phyloP scores from a whole-genome alignment of 2,113 vertebrate species.

The Steatornis caripensis region DNA sequence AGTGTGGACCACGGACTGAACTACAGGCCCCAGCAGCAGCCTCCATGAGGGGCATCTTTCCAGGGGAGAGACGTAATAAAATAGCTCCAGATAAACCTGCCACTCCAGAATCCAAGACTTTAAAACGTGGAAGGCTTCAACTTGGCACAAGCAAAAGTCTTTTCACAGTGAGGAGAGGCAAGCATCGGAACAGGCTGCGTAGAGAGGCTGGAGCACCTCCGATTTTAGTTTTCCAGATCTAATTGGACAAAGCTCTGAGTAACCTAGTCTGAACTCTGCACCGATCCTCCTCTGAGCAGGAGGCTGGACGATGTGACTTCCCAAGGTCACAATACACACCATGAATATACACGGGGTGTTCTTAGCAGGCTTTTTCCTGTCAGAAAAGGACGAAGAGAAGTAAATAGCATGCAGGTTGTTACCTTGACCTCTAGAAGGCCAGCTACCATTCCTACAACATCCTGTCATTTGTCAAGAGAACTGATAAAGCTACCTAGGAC shows the following conservation, averaged over 20 bases:
- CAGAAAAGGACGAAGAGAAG: slow-evolving; percentile 28
- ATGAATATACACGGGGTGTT: background rate
- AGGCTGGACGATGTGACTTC: background rate
- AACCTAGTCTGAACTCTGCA: background rate
- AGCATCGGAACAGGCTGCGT: background rate
- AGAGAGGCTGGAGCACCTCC: background rate
- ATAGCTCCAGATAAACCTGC: background rate
- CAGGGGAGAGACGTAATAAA: background rate
- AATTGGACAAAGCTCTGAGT: background rate
- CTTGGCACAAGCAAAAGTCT: background rate
- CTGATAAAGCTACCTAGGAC: background rate
- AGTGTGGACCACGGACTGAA: background rate
- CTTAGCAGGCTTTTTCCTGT: slow-evolving; percentile 32
- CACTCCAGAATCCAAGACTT: background rate
- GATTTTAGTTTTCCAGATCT: background rate
- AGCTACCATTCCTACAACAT: slow-evolving; percentile 49
- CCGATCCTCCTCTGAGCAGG: background rate
- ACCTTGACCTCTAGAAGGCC: slow-evolving; percentile 52
- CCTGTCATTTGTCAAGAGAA: slow-evolving; percentile 44
- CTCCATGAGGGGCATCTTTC: background rate
- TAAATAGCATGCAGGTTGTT: slow-evolving; percentile 38
- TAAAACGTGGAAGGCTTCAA: background rate
- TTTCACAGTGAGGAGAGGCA: background rate
- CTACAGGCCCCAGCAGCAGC: background rate
- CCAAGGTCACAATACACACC: background rate